Evolutionary conservation across 2,113 vertebrate species (phyloP), one percentile per base, ranked within the genome.

Genomic region (Rhinolophus sinicus): DNA sequence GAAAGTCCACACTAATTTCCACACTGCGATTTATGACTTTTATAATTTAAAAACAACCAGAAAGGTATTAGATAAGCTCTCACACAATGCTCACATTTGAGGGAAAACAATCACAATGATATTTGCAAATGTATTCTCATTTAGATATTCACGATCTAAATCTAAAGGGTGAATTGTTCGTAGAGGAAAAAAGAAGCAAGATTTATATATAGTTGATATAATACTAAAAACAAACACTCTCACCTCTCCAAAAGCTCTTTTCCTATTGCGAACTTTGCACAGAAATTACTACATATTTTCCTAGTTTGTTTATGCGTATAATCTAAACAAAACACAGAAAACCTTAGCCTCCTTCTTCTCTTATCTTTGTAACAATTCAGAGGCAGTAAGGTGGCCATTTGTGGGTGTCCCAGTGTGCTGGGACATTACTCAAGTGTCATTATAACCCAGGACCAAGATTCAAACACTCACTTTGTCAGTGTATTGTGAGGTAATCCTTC

Each of bases 321-420:
- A 88, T 76, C 35, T 56, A 92, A 95, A 85, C 44, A 90, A 94
- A 93, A 90, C 26, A 83, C 64, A 26, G 75, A 78, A 80, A 85
- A 16, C 11, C 21, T 33, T 33, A 82, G 35, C 18, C 33, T 85
- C 24, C 38, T 75, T 58, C 54, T 24, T 82, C 1, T 88, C 62
- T 3, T 35, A 9, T 76, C 26, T 38, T 54, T 9, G 35, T 28
- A 90, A 52, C 56, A 75, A 38, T 44, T 92, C 19, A 14, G 26
- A 73, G 47, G 10, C 33, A 44, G 26, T 12, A 44, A 28, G 12
- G 14, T 44, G 44, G 35, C 58, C 47, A n/a, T 52, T 58, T 90
- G 13, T 75, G 15, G 24, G 6, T 76, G 22, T 73, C 40, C 64
- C 38, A 13, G 24, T 56, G 52, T 70, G 22, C 65, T 80, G 28